A percentile compares a stretch with the other conserved stretches of the same genome.
Conservation (phyloP, 2,797 vertebrate genomes). For the Odontamblyopus lacepedii region DNA sequence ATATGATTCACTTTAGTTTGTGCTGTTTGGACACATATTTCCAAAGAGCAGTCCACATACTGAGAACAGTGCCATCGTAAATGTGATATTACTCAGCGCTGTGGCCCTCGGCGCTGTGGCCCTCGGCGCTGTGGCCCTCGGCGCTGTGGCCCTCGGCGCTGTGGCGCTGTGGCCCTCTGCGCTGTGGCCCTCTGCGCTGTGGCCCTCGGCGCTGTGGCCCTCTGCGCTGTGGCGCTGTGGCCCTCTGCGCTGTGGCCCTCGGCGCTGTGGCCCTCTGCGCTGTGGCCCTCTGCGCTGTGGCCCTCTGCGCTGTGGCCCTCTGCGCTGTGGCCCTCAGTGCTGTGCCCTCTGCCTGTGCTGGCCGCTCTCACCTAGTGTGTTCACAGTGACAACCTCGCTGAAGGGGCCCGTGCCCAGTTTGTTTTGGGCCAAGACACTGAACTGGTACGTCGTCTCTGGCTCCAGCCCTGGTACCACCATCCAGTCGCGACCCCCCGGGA, state of each 20-base stretch:
- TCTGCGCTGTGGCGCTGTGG: too few relatives aligned
- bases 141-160: too few relatives aligned
- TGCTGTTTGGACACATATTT: too few relatives aligned
- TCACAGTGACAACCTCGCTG: constrained; percentile 92
- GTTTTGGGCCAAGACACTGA: constrained; percentile 94
- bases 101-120: background rate
- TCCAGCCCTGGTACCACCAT: constrained; percentile 87
- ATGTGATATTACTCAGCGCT: background rate
- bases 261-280: constrained; percentile 2
- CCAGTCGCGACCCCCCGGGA: constrained; percentile 81
- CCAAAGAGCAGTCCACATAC: too few relatives aligned
- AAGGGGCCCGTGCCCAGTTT: constrained; percentile 95
- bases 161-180: too few relatives aligned
- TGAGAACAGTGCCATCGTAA: background rate
- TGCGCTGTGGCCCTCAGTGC: constrained; percentile 1
- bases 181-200: too few relatives aligned
- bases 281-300: background rate
- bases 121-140: too few relatives aligned
- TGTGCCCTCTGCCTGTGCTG: constrained; percentile 1
- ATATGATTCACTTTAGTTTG: too few relatives aligned
- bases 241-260: too few relatives aligned
- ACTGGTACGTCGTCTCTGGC: constrained; percentile 89
- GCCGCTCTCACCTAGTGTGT: constrained; percentile 81
- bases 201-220: too few relatives aligned
- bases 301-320: background rate